Conservation (phyloP, 2,797 vertebrate species). For the Streptopelia turtur region DNA sequence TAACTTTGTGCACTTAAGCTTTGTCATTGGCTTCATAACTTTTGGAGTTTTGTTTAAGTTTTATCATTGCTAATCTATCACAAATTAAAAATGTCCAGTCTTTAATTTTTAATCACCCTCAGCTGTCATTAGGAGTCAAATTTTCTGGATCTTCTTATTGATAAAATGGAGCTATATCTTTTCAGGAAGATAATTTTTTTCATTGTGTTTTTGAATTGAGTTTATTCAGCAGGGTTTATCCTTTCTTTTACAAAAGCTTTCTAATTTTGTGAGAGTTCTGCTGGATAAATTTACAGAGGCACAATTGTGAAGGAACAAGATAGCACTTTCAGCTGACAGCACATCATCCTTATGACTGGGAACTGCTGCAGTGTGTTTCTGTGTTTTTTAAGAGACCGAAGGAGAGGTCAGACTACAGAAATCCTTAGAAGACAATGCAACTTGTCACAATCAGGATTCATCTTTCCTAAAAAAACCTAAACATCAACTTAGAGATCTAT, state of each 20-base stretch:
- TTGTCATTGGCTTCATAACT: constrained; percentile 26
- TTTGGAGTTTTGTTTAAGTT: neutral
- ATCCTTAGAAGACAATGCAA: neutral
- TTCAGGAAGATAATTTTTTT: neutral
- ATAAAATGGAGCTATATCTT: neutral
- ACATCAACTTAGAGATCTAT: neutral
- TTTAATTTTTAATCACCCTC: neutral
- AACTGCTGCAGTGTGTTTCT: neutral
- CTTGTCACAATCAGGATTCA: neutral
- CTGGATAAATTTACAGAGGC: neutral
- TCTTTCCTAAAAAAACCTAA: neutral
- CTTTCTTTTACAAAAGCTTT: neutral
- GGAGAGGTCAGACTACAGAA: neutral
- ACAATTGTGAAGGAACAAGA: neutral
- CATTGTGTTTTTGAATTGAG: neutral
- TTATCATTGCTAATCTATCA: neutral
- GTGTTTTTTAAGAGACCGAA: neutral
- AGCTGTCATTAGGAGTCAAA: neutral
- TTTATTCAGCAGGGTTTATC: neutral
- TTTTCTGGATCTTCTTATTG: neutral
- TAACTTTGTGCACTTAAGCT: constrained; percentile 41
- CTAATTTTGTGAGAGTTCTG: neutral
- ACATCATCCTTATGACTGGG: neutral
- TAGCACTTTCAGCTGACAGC: neutral
- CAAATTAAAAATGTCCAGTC: neutral